Evolutionary conservation across 2,888 invertebrate genomes (phyloP), one percentile per base, ranked within the genome.

Genomic region (Cremastobaeus sp.): DNA sequence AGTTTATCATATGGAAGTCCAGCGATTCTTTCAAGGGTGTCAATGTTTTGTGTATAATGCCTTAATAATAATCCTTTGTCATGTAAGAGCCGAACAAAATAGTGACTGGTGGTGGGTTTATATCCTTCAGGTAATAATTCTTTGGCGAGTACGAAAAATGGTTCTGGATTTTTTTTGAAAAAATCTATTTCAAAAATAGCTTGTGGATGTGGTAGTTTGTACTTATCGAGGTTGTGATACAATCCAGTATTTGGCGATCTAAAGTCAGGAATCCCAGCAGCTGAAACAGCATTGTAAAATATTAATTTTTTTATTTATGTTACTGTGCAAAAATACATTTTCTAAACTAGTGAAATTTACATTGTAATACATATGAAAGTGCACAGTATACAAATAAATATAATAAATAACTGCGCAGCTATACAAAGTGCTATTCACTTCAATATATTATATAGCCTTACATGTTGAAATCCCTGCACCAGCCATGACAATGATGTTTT

Each of bases 381-480:
- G n/a, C n/a, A n/a, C n/a, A n/a, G n/a, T n/a, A n/a, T n/a, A n/a
- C n/a, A n/a, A n/a, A n/a, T n/a, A n/a, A n/a, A n/a, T n/a, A n/a
- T n/a, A n/a, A n/a, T n/a, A n/a, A n/a, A n/a, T n/a, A n/a, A n/a
- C n/a, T n/a, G n/a, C n/a, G n/a, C n/a, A n/a, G n/a, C n/a, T n/a
- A n/a, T n/a, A n/a, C n/a, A n/a, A n/a, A n/a, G n/a, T n/a, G n/a
- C n/a, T n/a, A n/a, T n/a, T n/a, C n/a, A n/a, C 14, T 3, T 14
- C n/a, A 12, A 12, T 35, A 35, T 2, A 14, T 35, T 35, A 12
- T 2, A 18, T 50, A n/a, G n/a, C n/a, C n/a, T 92, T 90, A 96
- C 96, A 94, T 43, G 98, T 99, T 1, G 97, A 98, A 83, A 99
- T 97, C 50, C 98, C 98, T 78, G 98, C 98, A 71, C 98, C 98